A percentile compares a stretch with the other conserved stretches of the same genome.
Conservation (phyloP, 2,797 vertebrate species). For the Crocidura indochinensis region DNA sequence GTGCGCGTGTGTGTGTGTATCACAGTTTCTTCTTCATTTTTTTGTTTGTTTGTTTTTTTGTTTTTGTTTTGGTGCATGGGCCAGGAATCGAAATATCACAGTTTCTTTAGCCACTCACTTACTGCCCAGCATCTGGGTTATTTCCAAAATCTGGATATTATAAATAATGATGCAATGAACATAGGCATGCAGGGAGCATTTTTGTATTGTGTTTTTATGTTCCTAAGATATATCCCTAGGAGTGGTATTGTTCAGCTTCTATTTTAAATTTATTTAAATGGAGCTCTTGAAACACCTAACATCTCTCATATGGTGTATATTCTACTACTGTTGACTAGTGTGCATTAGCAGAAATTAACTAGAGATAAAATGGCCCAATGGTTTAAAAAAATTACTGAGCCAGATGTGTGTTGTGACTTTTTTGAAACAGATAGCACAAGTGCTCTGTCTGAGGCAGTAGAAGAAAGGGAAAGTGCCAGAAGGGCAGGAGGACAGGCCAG, state of each 20-base stretch:
- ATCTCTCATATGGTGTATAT: not conserved
- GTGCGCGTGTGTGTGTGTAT: too few relatives aligned
- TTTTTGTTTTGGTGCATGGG: too few relatives aligned
- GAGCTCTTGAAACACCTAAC: not conserved
- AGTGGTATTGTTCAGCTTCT: too few relatives aligned
- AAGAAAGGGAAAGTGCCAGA: not conserved
- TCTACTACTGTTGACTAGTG: rapidly evolving
- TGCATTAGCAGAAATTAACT: not conserved
- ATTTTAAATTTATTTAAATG: not conserved
- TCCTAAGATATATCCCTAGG: not conserved
- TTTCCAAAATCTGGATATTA: too few relatives aligned
- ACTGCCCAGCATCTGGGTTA: too few relatives aligned
- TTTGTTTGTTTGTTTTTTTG: too few relatives aligned
- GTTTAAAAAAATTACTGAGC: not conserved
- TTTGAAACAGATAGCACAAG: not conserved
- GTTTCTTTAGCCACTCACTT: not conserved
- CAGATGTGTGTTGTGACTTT: not conserved
- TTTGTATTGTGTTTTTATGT: too few relatives aligned
- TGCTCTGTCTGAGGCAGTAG: not conserved
- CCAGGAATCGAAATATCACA: too few relatives aligned
- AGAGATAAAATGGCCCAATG: not conserved
- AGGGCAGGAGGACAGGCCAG: not conserved
- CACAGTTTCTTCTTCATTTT: too few relatives aligned
- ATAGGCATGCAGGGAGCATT: too few relatives aligned
- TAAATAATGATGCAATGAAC: too few relatives aligned